Evolutionary conservation across 2,113 vertebrate species (phyloP), one percentile per base, ranked within the genome.

Genomic region (Gallinago jamesoni): DNA sequence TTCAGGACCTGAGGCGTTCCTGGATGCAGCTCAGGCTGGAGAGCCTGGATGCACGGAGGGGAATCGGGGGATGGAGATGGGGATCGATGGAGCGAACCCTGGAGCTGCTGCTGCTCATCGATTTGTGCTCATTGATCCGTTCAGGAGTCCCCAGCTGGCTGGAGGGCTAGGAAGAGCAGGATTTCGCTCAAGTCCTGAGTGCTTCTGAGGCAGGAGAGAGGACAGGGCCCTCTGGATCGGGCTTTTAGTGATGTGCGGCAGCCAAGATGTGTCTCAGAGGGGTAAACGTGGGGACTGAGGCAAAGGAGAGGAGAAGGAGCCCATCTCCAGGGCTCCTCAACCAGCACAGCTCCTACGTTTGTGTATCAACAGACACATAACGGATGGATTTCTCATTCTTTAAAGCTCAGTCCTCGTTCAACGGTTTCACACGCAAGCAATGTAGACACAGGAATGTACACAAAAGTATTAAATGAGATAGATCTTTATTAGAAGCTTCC

Each of bases 401-500:
- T 21, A 20, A 33, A 66, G 12, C 52, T 53, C 80, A 11, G 24
- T 3, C 1, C 60, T 63, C 25, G 7, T 43, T 4, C 9, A 8
- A 4, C 0, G 2, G 22, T 52, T 90, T 67, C 82, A 57, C 66
- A 9, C 55, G 8, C n/a, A 30, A 67, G 25, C 14, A 35, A 7
- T 6, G 57, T 4, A 33, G 60, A 47, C 82, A 8, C 27, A 79
- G 74, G 31, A 55, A n/a, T 1, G 41, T 35, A 69, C 73, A 18
- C 82, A 1, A 2, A 14, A 5, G 72, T 9, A 63, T 75, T 47
- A 45, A 85, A 95, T 16, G 79, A 88, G 43, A 90, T 7, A 84
- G 92, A 84, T 16, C 64, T 96, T 94, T 96, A 95, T 97, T 94
- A 70, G 90, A 82, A 94, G 95, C 95, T 94, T 92, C 88, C 94